Conservation (phyloP, 2,888 invertebrate species). For the Trachelus troglodyta region DNA sequence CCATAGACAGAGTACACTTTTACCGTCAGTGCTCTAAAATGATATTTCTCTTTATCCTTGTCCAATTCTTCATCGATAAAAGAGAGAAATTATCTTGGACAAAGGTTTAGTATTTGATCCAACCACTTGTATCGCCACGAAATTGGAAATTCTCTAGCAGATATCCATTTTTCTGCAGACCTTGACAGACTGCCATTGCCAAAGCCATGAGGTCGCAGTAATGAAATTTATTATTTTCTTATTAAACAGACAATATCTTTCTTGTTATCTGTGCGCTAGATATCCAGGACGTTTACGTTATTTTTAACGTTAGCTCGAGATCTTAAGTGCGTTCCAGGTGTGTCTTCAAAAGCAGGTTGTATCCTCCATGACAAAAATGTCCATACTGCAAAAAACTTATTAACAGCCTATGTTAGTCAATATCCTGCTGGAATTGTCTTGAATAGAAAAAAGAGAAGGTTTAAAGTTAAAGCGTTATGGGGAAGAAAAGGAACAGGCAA, state of each 20-base stretch:
- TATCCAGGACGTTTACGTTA: background rate
- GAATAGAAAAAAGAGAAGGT: background rate
- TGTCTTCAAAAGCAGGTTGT: background rate
- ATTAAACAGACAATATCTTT: background rate
- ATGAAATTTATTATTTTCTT: slow-evolving; percentile 5
- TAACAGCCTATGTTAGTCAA: background rate
- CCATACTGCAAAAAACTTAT: background rate
- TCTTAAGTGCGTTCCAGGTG: background rate
- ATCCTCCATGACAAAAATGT: background rate
- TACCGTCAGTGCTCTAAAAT: background rate
- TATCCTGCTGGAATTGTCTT: background rate
- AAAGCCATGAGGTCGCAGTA: background rate
- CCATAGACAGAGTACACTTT: background rate
- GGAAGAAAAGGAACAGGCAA: slow-evolving; percentile 78
- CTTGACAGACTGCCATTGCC: slow-evolving; percentile 2
- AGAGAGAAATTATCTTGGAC: background rate
- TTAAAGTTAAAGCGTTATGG: slow-evolving; percentile 68
- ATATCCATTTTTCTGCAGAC: background rate
- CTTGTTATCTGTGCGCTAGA: background rate
- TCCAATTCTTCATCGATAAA: background rate
- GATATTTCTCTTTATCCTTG: background rate
- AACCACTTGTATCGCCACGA: background rate
- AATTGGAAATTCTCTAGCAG: background rate
- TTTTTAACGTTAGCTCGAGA: background rate
- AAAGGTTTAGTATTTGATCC: background rate